Base-by-base conservation (phyloP, 1,140 invertebrate species). In the Pseudobourletiella spinata region DNA sequence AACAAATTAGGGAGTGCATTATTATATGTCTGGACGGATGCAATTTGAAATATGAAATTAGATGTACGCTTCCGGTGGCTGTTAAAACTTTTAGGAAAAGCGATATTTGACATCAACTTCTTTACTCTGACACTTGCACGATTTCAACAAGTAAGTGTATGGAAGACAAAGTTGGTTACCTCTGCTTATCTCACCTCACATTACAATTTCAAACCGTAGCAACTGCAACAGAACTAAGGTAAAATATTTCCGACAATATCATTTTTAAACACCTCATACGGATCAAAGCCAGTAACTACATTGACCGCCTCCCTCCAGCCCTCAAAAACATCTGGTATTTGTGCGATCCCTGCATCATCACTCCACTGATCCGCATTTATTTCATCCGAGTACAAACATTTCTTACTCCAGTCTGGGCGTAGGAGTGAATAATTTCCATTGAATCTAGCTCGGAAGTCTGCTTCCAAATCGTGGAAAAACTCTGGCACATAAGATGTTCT, bases 321-420 rank as follows among this genome's bases (percentile, higher is more conserved):
- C 35, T 11, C 11, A 39, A 11, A 39, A 11, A 11, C n/a, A 11
- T 39, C n/a, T n/a, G 35, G 35, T 11, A 39, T 11, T 11, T 39
- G 11, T n/a, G 11, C 11, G 35, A 39, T 39, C 11, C 11, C 11
- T 39, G 11, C 35, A 11, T n/a, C 11, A 39, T 39, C n/a, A 39
- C 35, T 39, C 35, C 35, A 39, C n/a, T 11, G 35, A 11, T n/a
- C 35, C 11, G 11, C 35, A 39, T 39, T n/a, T 39, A n/a, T n/a
- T n/a, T n/a, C n/a, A n/a, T 39, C 35, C 35, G 35, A 11, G 28
- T 48, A 63, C 14, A 46, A 54, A 54, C 61, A 63, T 22, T 51
- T 51, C 57, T 63, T 63, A 18, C 24, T 15, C 61, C 61, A 63
- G 0, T 57, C 61, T 0, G 52, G 54, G 35, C 61, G 39, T 0